Percentiles rank a stretch among this genome's conserved stretches.
phyloP scores from a whole-genome alignment of 2,113 vertebrate genomes.

The Microtus richardsoni region DNA sequence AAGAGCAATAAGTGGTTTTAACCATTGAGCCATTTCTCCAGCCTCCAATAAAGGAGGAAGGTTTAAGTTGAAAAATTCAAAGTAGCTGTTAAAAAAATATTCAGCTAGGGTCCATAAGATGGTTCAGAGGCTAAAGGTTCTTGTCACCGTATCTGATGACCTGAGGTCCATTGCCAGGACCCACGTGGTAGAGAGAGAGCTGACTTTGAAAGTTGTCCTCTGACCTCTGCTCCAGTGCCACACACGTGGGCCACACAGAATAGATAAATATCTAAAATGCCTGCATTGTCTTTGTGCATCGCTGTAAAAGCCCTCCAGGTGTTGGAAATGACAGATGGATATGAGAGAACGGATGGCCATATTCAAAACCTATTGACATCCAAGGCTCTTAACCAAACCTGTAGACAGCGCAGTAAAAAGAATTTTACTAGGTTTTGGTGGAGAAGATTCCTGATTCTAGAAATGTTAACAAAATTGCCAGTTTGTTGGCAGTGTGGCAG shows the following conservation, averaged over 20 bases:
- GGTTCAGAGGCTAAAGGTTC: background rate
- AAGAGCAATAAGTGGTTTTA: background rate
- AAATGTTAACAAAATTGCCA: conserved; percentile 33
- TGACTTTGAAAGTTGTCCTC: background rate
- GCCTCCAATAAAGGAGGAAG: background rate
- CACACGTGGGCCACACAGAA: background rate
- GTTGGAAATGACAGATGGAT: background rate
- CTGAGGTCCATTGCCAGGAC: background rate
- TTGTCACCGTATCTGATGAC: background rate
- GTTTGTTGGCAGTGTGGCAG: background rate
- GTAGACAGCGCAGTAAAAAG: background rate
- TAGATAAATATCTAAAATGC: background rate
- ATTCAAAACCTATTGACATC: background rate
- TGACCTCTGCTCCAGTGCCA: background rate
- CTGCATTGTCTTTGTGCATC: background rate
- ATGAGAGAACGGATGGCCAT: background rate
- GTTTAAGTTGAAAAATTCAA: background rate
- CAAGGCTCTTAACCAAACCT: background rate
- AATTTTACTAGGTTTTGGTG: background rate
- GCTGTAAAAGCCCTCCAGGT: background rate
- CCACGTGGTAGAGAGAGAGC: background rate
- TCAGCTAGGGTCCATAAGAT: background rate
- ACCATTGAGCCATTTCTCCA: background rate
- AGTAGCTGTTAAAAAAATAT: background rate
- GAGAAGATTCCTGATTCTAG: background rate